Conservation (phyloP, 2,797 vertebrate species). For the Urosaurus nigricauda region DNA sequence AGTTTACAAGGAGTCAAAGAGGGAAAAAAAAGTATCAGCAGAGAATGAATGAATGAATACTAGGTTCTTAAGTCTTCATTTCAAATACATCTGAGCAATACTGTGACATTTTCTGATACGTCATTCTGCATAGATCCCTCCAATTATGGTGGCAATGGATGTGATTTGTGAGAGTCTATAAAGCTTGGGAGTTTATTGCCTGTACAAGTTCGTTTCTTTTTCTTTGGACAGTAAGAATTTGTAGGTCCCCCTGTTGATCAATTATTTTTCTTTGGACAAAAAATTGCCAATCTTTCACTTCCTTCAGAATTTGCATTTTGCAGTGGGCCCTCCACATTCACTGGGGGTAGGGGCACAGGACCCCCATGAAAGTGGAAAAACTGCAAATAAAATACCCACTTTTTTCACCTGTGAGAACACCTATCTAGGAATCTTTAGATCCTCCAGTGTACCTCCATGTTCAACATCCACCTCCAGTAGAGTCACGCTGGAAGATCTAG, state of each 20-base stretch:
- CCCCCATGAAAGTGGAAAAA: no score
- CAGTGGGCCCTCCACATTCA: no score
- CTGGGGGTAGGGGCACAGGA: no score
- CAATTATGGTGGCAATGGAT: background rate
- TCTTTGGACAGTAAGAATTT: background rate
- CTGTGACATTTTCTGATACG: background rate
- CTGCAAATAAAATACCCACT: no score
- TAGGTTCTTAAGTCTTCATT: background rate
- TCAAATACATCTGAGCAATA: background rate
- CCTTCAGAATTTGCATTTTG: background rate
- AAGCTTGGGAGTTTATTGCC: background rate
- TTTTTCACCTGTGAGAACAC: no score
- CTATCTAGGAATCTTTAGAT: no score
- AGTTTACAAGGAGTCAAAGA: background rate
- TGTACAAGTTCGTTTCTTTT: background rate
- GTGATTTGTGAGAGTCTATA: background rate
- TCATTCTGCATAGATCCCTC: background rate
- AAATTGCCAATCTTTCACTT: background rate
- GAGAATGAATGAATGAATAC: background rate
- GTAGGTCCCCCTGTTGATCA: background rate
- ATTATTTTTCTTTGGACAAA: background rate
- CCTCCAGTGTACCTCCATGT: no score
- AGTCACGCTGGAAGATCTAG: no score
- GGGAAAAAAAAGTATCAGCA: background rate
- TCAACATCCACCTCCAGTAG: no score